phyloP scores from a whole-genome alignment of 2,888 invertebrate species.

The Ophion slaviceki region DNA sequence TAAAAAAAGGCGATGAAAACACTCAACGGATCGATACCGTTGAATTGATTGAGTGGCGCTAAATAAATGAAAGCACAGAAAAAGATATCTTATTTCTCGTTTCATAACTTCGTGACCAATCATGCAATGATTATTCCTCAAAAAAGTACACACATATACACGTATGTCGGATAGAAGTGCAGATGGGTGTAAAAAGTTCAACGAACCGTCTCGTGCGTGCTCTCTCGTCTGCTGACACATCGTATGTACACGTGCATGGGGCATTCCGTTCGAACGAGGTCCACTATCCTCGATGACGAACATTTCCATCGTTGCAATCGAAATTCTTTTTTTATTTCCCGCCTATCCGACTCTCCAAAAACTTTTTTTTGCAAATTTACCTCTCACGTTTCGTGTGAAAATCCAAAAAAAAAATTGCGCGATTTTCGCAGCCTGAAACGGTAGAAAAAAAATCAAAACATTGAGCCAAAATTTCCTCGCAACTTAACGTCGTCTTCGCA shows the following conservation, averaged over 20 bases:
- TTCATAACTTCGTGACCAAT: neutral
- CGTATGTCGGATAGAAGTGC: conserved; percentile 7
- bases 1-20: neutral
- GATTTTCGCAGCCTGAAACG: too few species aligned
- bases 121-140: neutral
- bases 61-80: neutral
- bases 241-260: conserved; percentile 1
- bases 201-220: conserved; percentile 39
- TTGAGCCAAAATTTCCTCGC: neutral
- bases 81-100: neutral
- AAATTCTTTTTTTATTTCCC: neutral
- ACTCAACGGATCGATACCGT: neutral
- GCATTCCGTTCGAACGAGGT: neutral
- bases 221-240: neutral
- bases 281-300: neutral
- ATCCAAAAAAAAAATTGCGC: neutral
- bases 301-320: neutral
- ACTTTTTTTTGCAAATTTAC: neutral
- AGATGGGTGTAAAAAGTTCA: conserved; percentile 49
- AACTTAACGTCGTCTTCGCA: neutral
- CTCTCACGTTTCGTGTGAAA: neutral
- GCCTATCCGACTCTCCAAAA: neutral
- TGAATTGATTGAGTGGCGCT: neutral
- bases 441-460: neutral
- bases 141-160: neutral